Evolutionary conservation across 2,888 invertebrate species (phyloP).

Genomic region (Minunthozetes semirufus): DNA sequence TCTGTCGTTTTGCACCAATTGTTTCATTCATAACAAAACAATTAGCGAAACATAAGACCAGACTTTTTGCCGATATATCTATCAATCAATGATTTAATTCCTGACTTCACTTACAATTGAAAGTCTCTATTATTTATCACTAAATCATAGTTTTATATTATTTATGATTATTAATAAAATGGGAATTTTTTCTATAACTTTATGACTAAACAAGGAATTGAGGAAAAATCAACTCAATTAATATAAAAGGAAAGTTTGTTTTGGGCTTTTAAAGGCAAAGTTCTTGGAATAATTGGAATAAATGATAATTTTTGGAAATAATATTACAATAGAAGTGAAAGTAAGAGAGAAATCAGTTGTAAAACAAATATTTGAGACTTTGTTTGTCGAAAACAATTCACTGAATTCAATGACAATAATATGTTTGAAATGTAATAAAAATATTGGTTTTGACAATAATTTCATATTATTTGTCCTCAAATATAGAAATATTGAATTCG

Average conservation of each 20-base stretch:
- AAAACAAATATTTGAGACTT: conserved; percentile 11
- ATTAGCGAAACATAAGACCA: conserved; percentile 18
- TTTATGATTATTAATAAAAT: too few species aligned
- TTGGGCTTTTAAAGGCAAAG: not conserved
- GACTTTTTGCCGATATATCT: not conserved
- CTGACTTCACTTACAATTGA: not conserved
- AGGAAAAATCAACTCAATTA: too few species aligned
- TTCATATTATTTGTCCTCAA: not conserved
- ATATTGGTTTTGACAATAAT: not conserved
- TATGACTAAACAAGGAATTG: too few species aligned
- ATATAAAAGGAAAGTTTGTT: too few species aligned
- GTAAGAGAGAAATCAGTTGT: conserved; percentile 9
- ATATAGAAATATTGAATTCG: not conserved
- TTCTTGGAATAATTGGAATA: not conserved
- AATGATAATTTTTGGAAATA: not conserved
- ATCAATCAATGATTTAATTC: not conserved
- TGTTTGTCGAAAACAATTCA: conserved; percentile 8
- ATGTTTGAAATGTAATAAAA: not conserved
- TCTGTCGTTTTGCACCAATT: conserved; percentile 25
- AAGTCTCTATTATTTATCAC: too few species aligned
- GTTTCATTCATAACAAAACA: conserved; percentile 7
- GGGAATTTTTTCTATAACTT: too few species aligned
- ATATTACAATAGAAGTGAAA: not conserved
- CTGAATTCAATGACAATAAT: not conserved
- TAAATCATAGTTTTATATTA: too few species aligned